Percentiles rank a stretch among this genome's conserved stretches.
Evolutionary conservation across 2,113 vertebrate species (phyloP).

Genomic region (Labeo catla): DNA sequence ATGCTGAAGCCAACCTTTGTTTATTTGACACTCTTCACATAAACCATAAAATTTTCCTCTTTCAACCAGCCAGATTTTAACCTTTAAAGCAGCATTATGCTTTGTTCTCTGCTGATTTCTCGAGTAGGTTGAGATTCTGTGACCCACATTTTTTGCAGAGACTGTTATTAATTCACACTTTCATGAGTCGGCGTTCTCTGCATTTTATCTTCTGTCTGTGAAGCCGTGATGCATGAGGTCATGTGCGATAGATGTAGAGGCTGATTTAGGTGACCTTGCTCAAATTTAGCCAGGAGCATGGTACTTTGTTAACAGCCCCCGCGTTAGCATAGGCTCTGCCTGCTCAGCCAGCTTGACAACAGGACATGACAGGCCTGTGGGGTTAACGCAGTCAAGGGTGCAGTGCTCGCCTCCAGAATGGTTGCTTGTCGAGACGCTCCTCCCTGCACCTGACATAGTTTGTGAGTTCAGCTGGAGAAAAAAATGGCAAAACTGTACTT

Average conservation of each 20-base stretch:
- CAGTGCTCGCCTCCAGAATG: conserved; percentile 64
- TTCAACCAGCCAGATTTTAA: neutral
- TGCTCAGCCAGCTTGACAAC: conserved; percentile 77
- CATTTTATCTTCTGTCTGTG: conserved; percentile 55
- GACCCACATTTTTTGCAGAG: conserved; percentile 44
- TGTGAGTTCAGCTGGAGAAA: conserved; percentile 1
- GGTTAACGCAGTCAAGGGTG: conserved; percentile 71
- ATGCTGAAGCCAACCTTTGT: neutral
- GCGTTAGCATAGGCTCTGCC: conserved; percentile 61
- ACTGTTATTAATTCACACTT: conserved; percentile 32
- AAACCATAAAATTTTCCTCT: neutral
- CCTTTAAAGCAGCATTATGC: conserved; percentile 2
- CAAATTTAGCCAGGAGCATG: conserved; percentile 70
- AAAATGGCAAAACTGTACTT: neutral
- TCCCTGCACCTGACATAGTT: conserved; percentile 59
- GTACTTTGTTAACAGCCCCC: conserved; percentile 66
- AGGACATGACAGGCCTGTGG: conserved; percentile 73
- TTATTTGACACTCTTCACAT: neutral
- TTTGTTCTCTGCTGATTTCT: conserved; percentile 2
- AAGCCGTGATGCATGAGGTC: conserved; percentile 64
- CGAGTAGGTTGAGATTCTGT: conserved; percentile 12
- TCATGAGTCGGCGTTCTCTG: conserved; percentile 40
- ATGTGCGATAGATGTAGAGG: conserved; percentile 59
- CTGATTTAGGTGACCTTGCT: conserved; percentile 45
- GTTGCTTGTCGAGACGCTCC: conserved; percentile 58